A percentile compares a stretch with the other conserved stretches of the same genome.
Conservation (phyloP, 2,113 vertebrate genomes). For the Sorex fumeus region DNA sequence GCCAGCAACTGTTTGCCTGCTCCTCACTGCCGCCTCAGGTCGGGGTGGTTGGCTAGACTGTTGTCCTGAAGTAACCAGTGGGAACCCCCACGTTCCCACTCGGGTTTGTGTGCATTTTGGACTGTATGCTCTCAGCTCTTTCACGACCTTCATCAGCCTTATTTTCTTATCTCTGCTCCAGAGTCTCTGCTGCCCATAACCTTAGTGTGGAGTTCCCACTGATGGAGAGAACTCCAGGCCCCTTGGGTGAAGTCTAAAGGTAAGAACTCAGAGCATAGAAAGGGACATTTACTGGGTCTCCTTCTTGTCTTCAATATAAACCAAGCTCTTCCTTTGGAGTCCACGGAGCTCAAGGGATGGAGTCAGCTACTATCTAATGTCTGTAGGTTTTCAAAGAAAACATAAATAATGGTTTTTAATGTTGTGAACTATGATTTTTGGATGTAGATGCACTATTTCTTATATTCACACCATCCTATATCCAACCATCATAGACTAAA, state of each 20-base stretch:
- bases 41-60: too few relatives aligned
- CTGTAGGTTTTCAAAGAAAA: neutral
- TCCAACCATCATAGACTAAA: neutral
- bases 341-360: neutral
- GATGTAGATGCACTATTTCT: too few relatives aligned
- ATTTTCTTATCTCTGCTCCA: neutral
- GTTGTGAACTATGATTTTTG: neutral
- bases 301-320: neutral
- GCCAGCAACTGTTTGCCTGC: too few relatives aligned
- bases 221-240: fast-evolving
- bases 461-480: neutral
- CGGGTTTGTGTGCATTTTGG: neutral
- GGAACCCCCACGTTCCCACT: too few relatives aligned
- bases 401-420: neutral
- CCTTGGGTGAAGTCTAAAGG: neutral
- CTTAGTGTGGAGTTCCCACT: neutral
- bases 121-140: neutral
- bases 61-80: too few relatives aligned
- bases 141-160: neutral
- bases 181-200: neutral
- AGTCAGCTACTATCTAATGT: neutral
- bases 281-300: neutral
- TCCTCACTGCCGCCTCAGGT: too few relatives aligned
- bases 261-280: neutral
- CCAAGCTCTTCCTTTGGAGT: neutral